A percentile compares a stretch with the other conserved stretches of the same genome.
Conservation (phyloP, 2,888 invertebrate genomes). For the Diaperis boleti region DNA sequence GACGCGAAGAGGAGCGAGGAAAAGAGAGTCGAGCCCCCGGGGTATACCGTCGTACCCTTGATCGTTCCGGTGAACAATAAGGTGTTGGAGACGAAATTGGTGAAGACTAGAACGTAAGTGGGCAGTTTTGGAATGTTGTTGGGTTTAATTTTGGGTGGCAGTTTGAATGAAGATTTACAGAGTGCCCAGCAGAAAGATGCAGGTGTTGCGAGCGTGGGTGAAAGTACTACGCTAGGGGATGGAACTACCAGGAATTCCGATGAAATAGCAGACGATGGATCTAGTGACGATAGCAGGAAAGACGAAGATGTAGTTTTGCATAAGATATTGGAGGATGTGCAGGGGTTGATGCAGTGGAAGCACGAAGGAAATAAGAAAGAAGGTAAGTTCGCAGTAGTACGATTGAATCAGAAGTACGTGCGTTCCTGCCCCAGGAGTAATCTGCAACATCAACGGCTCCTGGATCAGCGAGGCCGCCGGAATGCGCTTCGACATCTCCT, state of each 20-base stretch:
- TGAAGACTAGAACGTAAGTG: slow-evolving; percentile 26
- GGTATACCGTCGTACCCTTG: slow-evolving; percentile 52
- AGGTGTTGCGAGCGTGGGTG: neutral
- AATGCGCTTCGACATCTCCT: slow-evolving; percentile 45
- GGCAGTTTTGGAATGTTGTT: neutral
- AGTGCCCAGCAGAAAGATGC: neutral
- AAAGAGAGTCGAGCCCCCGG: neutral
- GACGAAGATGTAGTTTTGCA: slow-evolving; percentile 29
- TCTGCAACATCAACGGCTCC: slow-evolving; percentile 55
- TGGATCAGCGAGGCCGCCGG: slow-evolving; percentile 59
- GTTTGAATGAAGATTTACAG: slow-evolving; percentile 9
- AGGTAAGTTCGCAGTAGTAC: slow-evolving; percentile 15
- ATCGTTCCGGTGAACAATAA: slow-evolving; percentile 46
- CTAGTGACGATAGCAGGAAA: slow-evolving; percentile 7
- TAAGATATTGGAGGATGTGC: slow-evolving; percentile 44
- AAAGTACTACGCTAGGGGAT: neutral
- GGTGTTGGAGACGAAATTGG: neutral
- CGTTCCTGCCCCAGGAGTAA: slow-evolving; percentile 45
- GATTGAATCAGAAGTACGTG: neutral
- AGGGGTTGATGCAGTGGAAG: slow-evolving; percentile 46
- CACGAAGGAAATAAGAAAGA: slow-evolving; percentile 39
- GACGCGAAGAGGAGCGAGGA: slow-evolving; percentile 37
- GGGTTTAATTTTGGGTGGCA: slow-evolving; percentile 1
- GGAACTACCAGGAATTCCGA: neutral
- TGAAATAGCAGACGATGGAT: slow-evolving; percentile 6